Conservation (phyloP, 1,140 invertebrate genomes). For the Drosophila suzukii region DNA sequence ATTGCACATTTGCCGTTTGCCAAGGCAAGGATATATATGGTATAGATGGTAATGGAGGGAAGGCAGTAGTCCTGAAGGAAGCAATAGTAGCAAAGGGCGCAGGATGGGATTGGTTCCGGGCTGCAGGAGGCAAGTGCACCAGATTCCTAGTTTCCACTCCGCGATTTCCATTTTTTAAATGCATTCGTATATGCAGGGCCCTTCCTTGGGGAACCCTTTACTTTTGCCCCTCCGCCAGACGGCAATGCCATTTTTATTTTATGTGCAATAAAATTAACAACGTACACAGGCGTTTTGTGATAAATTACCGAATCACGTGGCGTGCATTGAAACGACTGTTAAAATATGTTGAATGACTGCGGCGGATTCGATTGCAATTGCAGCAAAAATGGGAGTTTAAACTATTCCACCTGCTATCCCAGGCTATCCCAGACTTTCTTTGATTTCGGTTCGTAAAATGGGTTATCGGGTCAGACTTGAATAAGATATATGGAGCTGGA, state of each 20-base stretch:
- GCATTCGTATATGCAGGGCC: slow-evolving; percentile 66
- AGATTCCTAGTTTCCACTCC: slow-evolving; percentile 32
- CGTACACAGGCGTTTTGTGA: slow-evolving; percentile 83
- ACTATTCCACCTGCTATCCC: slow-evolving; percentile 31
- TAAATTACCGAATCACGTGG: slow-evolving; percentile 83
- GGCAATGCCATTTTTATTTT: slow-evolving; percentile 64
- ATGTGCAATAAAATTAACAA: slow-evolving; percentile 84
- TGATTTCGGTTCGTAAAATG: background rate
- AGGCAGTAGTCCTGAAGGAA: slow-evolving; percentile 7
- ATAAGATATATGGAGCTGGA: no score
- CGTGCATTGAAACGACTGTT: slow-evolving; percentile 76
- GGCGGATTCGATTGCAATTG: slow-evolving; percentile 18
- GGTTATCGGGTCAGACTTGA: background rate
- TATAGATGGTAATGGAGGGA: background rate
- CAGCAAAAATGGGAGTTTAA: slow-evolving; percentile 22
- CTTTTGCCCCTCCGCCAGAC: slow-evolving; percentile 19
- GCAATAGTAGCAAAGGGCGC: slow-evolving; percentile 39
- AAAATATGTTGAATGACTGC: slow-evolving; percentile 80
- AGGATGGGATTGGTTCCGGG: slow-evolving; percentile 15
- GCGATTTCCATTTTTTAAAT: slow-evolving; percentile 76
- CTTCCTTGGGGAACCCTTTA: slow-evolving; percentile 5
- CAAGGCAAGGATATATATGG: slow-evolving; percentile 49
- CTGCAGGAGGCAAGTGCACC: slow-evolving; percentile 30
- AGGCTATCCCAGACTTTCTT: slow-evolving; percentile 22
- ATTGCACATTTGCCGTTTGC: slow-evolving; percentile 81